These are phyloP conservation scores for Zaprionus gabonicus DNA, from an alignment of 1,140 invertebrate genomes.

Conservation along the genomic window DNA sequence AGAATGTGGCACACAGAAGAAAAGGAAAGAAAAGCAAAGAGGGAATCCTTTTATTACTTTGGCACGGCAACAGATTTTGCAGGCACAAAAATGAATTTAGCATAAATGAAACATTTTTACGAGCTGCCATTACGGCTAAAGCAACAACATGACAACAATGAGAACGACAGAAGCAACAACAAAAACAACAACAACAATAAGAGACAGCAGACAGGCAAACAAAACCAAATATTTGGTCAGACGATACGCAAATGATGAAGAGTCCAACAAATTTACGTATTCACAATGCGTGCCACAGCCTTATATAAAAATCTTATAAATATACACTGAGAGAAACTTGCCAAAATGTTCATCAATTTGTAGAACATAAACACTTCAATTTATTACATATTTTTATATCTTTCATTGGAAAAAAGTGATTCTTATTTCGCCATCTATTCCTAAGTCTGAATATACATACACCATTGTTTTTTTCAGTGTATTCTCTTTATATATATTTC, in stretches of 20 bases:
- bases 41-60: slow-evolving; percentile 81
- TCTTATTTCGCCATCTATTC: background rate
- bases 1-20: slow-evolving; percentile 19
- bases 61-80: slow-evolving; percentile 76
- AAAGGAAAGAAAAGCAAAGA: slow-evolving; percentile 20
- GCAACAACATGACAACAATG: slow-evolving; percentile 82
- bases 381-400: background rate
- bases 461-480: background rate
- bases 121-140: slow-evolving; percentile 76
- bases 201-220: slow-evolving; percentile 32
- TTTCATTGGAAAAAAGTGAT: too few relatives aligned
- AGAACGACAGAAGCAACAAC: slow-evolving; percentile 41
- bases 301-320: slow-evolving; percentile 29
- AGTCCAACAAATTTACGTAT: slow-evolving; percentile 68
- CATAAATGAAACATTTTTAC: slow-evolving; percentile 83
- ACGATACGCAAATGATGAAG: slow-evolving; percentile 54
- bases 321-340: slow-evolving; percentile 14
- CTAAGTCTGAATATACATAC: background rate
- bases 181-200: slow-evolving; percentile 29
- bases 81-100: slow-evolving; percentile 82
- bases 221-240: slow-evolving; percentile 65
- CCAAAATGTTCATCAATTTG: background rate
- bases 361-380: background rate
- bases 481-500: background rate
- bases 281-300: slow-evolving; percentile 47